Base-by-base conservation (phyloP, 2,888 invertebrate species). In the Thumatha senex region DNA sequence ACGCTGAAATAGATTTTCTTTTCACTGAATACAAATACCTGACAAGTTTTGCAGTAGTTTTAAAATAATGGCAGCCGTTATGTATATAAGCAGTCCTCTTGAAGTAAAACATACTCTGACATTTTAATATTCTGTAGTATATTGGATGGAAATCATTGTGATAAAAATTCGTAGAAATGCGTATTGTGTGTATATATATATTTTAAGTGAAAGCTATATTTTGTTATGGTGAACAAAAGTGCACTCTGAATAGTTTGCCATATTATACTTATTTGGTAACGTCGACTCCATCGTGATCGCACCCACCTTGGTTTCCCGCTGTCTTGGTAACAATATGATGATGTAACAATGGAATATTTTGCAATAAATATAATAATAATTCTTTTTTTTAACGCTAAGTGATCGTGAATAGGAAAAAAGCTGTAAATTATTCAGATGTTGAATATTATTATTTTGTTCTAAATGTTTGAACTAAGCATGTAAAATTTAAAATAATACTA, bases 401-500 rank as follows among this genome's bases (percentile, higher is more conserved):
- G 88, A 88, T 88, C 85, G 74, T 87, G 84, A 86, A 80, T 81
- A 76, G 58, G 18, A 24, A 24, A 44, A 56, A 66, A 58, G 61
- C 84, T 90, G 89, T 90, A 89, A 89, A 90, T 89, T 91, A 89
- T 89, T 78, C 87, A 89, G 86, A 89, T 91, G 91, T 91, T 89
- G 87, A 89, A 89, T 89, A 91, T 89, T 89, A 87, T 87, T 88
- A 89, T 89, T 89, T 89, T 84, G 84, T 86, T 89, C 89, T 84
- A 88, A 88, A 89, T 90, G 89, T 90, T 90, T 89, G 82, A 89
- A 85, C 84, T 89, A 90, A 91, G 90, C 89, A 90, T 90, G 90
- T 90, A 90, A 90, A 91, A 91, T 90, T 90, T 85, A 88, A 89
- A 89, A 89, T 89, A 89, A 88, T 87, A 91, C 90, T 91, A 91